Evolutionary conservation across 2,888 invertebrate genomes (phyloP), one percentile per base, ranked within the genome.

Genomic region (Conomelus anceps): DNA sequence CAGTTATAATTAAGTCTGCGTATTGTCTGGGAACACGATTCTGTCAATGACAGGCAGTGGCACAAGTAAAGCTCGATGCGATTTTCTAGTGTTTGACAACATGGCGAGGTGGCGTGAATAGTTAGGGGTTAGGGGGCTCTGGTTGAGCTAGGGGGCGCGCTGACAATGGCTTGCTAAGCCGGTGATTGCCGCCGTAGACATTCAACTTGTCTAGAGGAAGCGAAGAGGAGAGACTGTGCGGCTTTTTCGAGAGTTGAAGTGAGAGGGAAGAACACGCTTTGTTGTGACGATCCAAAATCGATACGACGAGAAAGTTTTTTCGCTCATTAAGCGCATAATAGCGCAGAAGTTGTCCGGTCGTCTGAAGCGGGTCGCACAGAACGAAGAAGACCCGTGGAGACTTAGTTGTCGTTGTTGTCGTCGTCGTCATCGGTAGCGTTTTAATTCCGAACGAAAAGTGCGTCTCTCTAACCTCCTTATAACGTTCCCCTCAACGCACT

Each of bases 311-410:
- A 86, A 86, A 86, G 29, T 24, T 86, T 86, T 86, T 29, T 86
- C 24, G 86, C 86, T 86, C 86, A 86, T 86, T 86, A 86, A 86
- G 86, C 86, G 86, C 86, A 86, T 86, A 86, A 86, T 86, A 29
- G 86, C 26, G 26, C 24, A 86, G 24, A 86, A 86, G 86, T 24
- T 26, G 86, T 29, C 26, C 86, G 26, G 86, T 26, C 29, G 29
- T n/a, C n/a, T n/a, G n/a, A n/a, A n/a, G 6, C 26, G 63, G 63
- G n/a, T 26, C 6, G 26, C 26, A 26, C 26, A 26, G 6, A n/a
- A n/a, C n/a, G n/a, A n/a, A n/a, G n/a, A n/a, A 63, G 63, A 63
- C 63, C 63, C 63, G 63, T 63, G n/a, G 63, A 63, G 63, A 63
- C 63, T 63, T n/a, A n/a, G 63, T 63, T 63, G 63, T 63, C 7